Conservation (phyloP, 2,113 vertebrate species). For the Neofelis nebulosa region DNA sequence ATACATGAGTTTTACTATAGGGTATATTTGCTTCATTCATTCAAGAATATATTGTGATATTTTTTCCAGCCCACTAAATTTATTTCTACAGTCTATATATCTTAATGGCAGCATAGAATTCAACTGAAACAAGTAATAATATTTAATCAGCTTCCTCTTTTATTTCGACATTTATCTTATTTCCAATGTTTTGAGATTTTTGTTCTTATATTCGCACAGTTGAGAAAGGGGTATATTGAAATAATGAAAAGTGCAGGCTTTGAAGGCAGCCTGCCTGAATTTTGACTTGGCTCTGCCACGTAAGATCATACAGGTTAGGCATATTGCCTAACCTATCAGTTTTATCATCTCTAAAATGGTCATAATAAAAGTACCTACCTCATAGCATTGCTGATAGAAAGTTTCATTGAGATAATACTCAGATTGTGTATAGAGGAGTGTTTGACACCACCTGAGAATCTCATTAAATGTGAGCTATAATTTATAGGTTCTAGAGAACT, state of each 20-base stretch:
- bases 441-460: neutral
- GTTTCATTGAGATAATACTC: neutral
- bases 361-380: neutral
- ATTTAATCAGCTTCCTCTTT: neutral
- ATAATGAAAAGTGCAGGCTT: neutral
- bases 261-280: neutral
- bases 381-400: neutral
- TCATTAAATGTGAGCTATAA: neutral
- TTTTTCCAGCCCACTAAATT: neutral
- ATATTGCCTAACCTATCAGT: neutral
- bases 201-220: neutral
- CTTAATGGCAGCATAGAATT: slow-evolving; percentile 13
- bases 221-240: neutral
- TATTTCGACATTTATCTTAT: neutral
- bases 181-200: neutral
- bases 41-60: slow-evolving; percentile 10
- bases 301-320: neutral
- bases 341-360: neutral
- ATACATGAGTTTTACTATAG: neutral
- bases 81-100: neutral
- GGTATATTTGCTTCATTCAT: neutral
- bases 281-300: neutral
- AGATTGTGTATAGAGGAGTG: neutral
- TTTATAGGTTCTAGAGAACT: neutral
- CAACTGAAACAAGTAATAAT: neutral